Evolutionary conservation across 2,113 vertebrate genomes (phyloP).

Genomic region (Equus quagga): DNA sequence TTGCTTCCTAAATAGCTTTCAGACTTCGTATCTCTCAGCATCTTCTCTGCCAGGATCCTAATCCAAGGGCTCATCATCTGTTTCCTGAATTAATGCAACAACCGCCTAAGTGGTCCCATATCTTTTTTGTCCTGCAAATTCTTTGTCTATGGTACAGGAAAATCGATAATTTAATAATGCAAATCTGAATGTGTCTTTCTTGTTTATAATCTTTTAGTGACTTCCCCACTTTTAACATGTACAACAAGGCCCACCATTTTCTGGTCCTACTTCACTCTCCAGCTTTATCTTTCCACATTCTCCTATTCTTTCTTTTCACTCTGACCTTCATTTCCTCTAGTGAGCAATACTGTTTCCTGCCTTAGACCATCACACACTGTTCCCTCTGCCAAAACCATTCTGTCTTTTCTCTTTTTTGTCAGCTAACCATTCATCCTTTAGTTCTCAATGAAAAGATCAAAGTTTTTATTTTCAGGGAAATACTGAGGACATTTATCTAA

Average conservation of each 20-base stretch:
- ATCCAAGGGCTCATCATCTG: neutral
- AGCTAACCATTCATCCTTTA: neutral
- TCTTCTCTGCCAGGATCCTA: constrained; percentile 27
- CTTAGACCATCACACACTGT: neutral
- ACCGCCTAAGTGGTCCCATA: neutral
- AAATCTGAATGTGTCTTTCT: neutral
- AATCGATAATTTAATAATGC: neutral
- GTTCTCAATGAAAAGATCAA: neutral
- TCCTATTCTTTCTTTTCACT: neutral
- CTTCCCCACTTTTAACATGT: neutral
- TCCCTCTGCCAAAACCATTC: neutral
- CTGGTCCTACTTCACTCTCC: neutral
- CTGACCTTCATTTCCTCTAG: neutral
- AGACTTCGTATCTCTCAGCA: neutral
- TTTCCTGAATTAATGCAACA: neutral
- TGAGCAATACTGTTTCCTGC: neutral
- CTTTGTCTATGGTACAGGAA: neutral
- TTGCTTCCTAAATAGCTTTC: constrained; percentile 3
- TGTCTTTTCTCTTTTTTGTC: neutral
- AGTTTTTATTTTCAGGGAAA: neutral
- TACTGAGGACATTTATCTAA: neutral
- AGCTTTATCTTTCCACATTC: neutral
- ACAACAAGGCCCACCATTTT: neutral
- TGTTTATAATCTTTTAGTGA: neutral
- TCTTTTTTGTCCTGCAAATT: neutral